Evolutionary conservation across 2,797 vertebrate genomes (phyloP), one percentile per base, ranked within the genome.

Genomic region (Gadopsis bispinosus): DNA sequence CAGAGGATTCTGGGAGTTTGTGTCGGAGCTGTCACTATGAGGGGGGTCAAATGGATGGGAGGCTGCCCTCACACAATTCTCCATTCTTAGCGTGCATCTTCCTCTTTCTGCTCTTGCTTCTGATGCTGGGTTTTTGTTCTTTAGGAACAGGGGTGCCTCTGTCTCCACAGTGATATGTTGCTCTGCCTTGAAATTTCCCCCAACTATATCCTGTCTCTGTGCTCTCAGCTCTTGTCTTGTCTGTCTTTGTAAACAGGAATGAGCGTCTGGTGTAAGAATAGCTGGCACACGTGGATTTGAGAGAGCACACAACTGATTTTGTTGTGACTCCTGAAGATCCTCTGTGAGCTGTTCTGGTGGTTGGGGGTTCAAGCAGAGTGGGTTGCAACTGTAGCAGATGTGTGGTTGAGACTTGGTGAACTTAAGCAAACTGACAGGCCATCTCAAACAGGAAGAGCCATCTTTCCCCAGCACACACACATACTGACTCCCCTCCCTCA

Each of bases 331-430:
- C 29, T 41, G 84, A 82, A 77, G 65, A 93, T 94, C 83, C 86
- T 91, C 81, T 53, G 59, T 17, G 67, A 78, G 77, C 80, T 62
- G 50, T 31, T 84, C 73, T 58, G 95, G 93, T 82, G 91, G 88
- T 82, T 92, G 96, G 83, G 95, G 95, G 87, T 96, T 94, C 79
- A 95, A 94, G 87, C 95, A 94, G 69, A 96, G 82, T 56, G 97
- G 98, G 80, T 98, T 99, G 92, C 96, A 97, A 86, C 97, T 97
- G 76, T 97, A 99, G 63, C 98, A 98, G 88, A 99, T 91, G 29
- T 91, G 94, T 17, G 98, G 98, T 65, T 97, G 91, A 17, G 96
- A 96, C 90, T 96, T 96, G 70, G 98, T 99, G 93, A 97, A 97
- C 65, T 96, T 93, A 75, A 98, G 89, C 72, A 97, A 93, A 86